Base-by-base conservation (phyloP, 64 coral and sea anemone species). In the Stichodactyla helianthus region DNA sequence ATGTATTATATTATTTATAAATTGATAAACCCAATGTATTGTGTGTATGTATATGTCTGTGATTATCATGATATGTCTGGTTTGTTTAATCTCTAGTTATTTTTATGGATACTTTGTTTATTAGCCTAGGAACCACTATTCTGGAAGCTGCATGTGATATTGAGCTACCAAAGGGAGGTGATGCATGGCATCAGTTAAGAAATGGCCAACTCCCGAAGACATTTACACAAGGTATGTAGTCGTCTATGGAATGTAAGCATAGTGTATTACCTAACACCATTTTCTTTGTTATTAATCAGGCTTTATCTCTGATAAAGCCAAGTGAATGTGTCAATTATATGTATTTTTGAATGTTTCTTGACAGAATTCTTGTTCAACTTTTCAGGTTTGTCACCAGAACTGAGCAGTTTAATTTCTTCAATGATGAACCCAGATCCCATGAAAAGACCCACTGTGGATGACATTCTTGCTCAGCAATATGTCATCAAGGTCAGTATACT, bases 131-230 rank as follows among this genome's bases (percentile, higher is more conserved):
- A 59, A 99, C 91, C 89, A 99, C 89, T 77, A 68, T 95, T 61
- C 18, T 99, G 31, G 97, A 99, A 52, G 82, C 93, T 51, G 88
- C 97, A 14, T 93, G 97, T 93, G 97, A 99, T 85, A 84, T 99
- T 79, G 97, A 99, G 60, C 77, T 99, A 56, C 97, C 97, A 0
- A 87, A 62, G 67, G 97, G 97, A 67, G 97, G 97, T 58, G 85
- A 99, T 11, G 88, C 97, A 16, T 99, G 97, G 97, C 97, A 99
- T 60, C 93, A 99, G 79, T 87, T 99, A 6, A 88, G 97, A 54
- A 90, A 92, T 82, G 90, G 93, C 53, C 85, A 93, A 52, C 79
- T 99, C 15, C 97, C 97, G 23, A 52, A 88, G 28, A 77, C 87
- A 77, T 99, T 99, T 85, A 91, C 86, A 70, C 85, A 95, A 99